Evolutionary conservation across 2,113 vertebrate species (phyloP), one percentile per base, ranked within the genome.

Genomic region (Nipponia nippon): DNA sequence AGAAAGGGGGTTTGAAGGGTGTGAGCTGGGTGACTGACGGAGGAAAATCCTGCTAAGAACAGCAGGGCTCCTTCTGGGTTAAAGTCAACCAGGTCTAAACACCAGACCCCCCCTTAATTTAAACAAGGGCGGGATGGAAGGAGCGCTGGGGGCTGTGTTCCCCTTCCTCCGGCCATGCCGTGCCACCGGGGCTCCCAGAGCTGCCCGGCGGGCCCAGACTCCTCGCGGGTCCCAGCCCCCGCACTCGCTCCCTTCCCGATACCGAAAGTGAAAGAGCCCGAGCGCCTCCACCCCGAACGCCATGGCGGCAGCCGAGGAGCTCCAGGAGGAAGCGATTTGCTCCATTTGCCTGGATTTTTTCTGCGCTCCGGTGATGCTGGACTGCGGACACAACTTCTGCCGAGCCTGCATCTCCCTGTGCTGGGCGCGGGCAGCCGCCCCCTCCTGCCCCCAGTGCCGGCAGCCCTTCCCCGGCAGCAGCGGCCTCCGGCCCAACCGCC

Each of bases 311-410:
- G 65, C 78, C 7, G 18, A 32, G 75, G 66, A 75, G 19, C 65
- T 95, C 18, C 21, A 38, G 42, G 93, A 95, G 14, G 95, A 97
- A 38, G 86, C 75, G 19, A 87, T 56, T 15, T 97, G 89, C 76
- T 34, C 89, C 12, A 30, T 96, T 30, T 96, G 93, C 66, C 78
- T 83, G 56, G 83, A 93, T 13, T 38, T 95, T 11, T 96, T 85
- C 69, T 40, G 38, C 17, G 32, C 85, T 26, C 96, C 81, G 2
- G 95, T 97, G 67, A 76, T 76, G 20, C 65, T 95, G 47, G 92
- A 93, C 22, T 87, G 93, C 8, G 77, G 72, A 12, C 84, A 91
- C 73, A 91, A 89, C 80, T 95, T 87, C 55, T 93, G 94, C 46
- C 49, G 53, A 14, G 47, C 36, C 65, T 95, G 93, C 79, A 94